Percentiles rank a stretch among this genome's conserved stretches.
Evolutionary conservation across 1,140 invertebrate genomes (phyloP).

Genomic region (Drosophila ohnishii): DNA sequence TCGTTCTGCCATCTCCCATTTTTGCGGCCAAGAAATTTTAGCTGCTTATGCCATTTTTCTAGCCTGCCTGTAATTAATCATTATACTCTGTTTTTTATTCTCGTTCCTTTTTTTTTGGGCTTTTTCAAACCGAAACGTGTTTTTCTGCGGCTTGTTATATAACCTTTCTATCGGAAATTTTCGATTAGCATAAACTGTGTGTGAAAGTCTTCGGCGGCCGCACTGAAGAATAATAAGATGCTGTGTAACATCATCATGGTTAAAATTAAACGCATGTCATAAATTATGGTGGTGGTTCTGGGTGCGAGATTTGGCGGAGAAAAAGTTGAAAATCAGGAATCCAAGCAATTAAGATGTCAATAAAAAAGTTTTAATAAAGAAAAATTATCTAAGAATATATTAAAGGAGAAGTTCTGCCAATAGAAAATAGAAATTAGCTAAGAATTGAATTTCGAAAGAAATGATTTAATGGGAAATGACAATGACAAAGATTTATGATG

Average conservation of each 20-base stretch:
- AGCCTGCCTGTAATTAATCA: conserved; percentile 74
- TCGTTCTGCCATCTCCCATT: conserved; percentile 41
- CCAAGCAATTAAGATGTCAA: conserved; percentile 40
- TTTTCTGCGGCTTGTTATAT: conserved; percentile 61
- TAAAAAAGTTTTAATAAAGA: conserved; percentile 40
- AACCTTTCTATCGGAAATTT: conserved; percentile 53
- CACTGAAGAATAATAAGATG: conserved; percentile 29
- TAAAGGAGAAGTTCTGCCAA: conserved; percentile 22
- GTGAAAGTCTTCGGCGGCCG: conserved; percentile 43
- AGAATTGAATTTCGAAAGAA: conserved; percentile 15
- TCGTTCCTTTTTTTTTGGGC: conserved; percentile 18
- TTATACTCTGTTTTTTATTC: conserved; percentile 29
- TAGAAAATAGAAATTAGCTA: conserved; percentile 50
- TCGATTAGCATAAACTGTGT: conserved; percentile 50
- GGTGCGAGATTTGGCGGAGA: conserved; percentile 16
- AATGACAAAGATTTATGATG: conserved; percentile 1
- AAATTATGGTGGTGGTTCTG: conserved; percentile 30
- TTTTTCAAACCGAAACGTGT: conserved; percentile 57
- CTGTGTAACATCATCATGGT: conserved; percentile 65
- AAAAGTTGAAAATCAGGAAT: conserved; percentile 48
- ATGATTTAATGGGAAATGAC: conserved; percentile 18
- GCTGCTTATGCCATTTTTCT: conserved; percentile 74
- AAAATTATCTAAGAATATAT: conserved; percentile 46
- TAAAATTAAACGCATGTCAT: conserved; percentile 66
- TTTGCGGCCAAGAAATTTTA: conserved; percentile 34